Percentiles rank a stretch among this genome's conserved stretches.
Evolutionary conservation across 2,888 invertebrate species (phyloP).

Genomic region (Ceratothoa steindachneri): DNA sequence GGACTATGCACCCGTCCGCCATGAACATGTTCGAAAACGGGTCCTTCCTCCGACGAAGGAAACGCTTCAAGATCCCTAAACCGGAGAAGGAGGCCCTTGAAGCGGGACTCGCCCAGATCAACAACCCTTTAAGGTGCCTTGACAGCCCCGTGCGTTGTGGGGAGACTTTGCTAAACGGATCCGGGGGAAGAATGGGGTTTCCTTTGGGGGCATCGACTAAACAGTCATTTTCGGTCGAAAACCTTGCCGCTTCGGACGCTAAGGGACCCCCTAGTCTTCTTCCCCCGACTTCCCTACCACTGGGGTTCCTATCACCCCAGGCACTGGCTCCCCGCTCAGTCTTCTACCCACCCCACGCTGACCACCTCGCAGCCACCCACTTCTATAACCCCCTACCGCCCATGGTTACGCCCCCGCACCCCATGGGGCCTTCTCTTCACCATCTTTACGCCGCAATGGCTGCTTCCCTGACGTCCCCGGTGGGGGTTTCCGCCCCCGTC

Average conservation of each 20-base stretch:
- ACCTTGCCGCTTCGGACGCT: slow-evolving; percentile 38
- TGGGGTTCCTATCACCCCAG: slow-evolving; percentile 20
- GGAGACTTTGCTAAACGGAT: slow-evolving; percentile 31
- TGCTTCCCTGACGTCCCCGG: slow-evolving; percentile 30
- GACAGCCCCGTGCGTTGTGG: slow-evolving; percentile 30
- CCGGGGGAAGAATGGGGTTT: not conserved
- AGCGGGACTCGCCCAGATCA: slow-evolving; percentile 40
- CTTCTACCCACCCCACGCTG: slow-evolving; percentile 18
- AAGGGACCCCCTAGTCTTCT: slow-evolving; percentile 28
- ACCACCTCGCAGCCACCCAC: not conserved
- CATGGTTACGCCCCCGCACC: slow-evolving; percentile 21
- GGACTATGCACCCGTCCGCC: slow-evolving; percentile 75
- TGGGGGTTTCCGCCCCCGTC: slow-evolving; percentile 19
- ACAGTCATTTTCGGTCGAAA: slow-evolving; percentile 36
- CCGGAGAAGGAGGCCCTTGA: slow-evolving; percentile 65
- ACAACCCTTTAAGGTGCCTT: slow-evolving; percentile 31
- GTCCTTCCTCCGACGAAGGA: slow-evolving; percentile 69
- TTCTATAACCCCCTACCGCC: slow-evolving; percentile 5
- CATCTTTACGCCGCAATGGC: slow-evolving; percentile 45
- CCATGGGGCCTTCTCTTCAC: slow-evolving; percentile 28
- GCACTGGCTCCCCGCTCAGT: slow-evolving; percentile 24
- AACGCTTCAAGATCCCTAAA: slow-evolving; percentile 76
- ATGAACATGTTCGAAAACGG: slow-evolving; percentile 86
- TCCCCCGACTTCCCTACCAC: slow-evolving; percentile 27
- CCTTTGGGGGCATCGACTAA: slow-evolving; percentile 11